phyloP scores from a whole-genome alignment of 1,140 invertebrate genomes.

The Trigoniulus corallinus region DNA sequence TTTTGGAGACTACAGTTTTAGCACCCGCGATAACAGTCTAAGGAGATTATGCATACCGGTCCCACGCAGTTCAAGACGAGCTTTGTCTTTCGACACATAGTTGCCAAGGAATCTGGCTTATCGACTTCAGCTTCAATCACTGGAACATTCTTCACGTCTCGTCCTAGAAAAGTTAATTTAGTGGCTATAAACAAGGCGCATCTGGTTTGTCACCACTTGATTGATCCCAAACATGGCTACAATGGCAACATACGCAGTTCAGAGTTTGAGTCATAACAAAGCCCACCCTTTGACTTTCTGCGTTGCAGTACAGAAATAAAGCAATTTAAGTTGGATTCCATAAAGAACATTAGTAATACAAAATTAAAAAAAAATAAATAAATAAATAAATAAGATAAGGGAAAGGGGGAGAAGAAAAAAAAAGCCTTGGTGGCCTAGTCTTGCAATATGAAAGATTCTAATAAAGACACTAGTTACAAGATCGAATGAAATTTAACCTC shows the following conservation, averaged over 20 bases:
- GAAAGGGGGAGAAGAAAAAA: too few species aligned
- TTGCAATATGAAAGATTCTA: too few species aligned
- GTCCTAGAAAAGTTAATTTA: constrained; percentile 25
- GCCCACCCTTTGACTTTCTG: neutral
- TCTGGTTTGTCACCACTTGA: neutral
- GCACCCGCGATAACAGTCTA: too few species aligned
- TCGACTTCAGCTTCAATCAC: constrained; percentile 60
- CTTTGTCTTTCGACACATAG: constrained; percentile 54
- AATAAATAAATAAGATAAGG: too few species aligned
- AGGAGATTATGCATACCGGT: constrained; percentile 34
- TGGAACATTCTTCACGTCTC: constrained; percentile 39
- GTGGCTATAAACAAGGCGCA: neutral
- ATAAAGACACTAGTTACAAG: too few species aligned
- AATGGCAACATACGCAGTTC: neutral
- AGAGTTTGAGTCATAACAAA: neutral
- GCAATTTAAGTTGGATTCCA: neutral
- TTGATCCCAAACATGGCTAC: neutral
- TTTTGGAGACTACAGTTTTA: too few species aligned
- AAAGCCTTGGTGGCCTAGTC: too few species aligned
- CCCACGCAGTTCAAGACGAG: constrained; percentile 75
- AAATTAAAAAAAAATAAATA: too few species aligned
- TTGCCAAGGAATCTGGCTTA: constrained; percentile 46
- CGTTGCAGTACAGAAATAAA: neutral
- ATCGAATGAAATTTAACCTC: constrained; percentile 2
- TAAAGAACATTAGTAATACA: neutral